Conservation (phyloP, 2,888 invertebrate species). For the Patella caerulea region DNA sequence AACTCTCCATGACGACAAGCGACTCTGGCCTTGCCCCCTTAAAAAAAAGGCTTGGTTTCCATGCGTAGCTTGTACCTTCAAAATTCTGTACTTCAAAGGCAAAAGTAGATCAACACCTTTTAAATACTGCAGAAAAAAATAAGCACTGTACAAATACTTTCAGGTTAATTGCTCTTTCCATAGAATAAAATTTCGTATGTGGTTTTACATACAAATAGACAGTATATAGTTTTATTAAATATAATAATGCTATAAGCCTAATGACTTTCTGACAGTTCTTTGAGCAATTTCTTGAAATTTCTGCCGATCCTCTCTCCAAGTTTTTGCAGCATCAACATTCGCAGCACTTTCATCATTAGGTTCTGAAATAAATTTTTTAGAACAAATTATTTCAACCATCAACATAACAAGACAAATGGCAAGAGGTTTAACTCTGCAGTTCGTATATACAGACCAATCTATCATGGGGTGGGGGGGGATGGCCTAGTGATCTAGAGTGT, state of each 20-base stretch:
- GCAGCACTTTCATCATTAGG: conserved; percentile 99
- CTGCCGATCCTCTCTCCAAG: conserved; percentile 96
- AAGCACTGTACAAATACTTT: neutral
- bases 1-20: too few species aligned
- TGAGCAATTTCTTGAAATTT: conserved; percentile 95
- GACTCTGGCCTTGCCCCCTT: too few species aligned
- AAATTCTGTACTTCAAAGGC: too few species aligned
- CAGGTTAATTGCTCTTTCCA: neutral
- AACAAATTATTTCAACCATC: neutral
- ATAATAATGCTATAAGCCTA: conserved; percentile 70
- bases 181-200: neutral
- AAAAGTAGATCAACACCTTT: too few species aligned
- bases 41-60: too few species aligned
- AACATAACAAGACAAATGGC: neutral
- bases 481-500: too few species aligned
- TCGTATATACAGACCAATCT: too few species aligned
- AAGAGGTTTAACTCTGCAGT: neutral
- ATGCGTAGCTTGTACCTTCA: too few species aligned
- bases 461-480: too few species aligned
- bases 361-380: conserved; percentile 76
- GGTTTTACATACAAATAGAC: neutral
- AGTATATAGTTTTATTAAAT: neutral
- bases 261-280: conserved; percentile 89
- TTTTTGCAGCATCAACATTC: conserved; percentile 99
- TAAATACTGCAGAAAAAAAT: too few species aligned